phyloP scores from a whole-genome alignment of 1,140 invertebrate species.

The Aphelinus atriplicis region DNA sequence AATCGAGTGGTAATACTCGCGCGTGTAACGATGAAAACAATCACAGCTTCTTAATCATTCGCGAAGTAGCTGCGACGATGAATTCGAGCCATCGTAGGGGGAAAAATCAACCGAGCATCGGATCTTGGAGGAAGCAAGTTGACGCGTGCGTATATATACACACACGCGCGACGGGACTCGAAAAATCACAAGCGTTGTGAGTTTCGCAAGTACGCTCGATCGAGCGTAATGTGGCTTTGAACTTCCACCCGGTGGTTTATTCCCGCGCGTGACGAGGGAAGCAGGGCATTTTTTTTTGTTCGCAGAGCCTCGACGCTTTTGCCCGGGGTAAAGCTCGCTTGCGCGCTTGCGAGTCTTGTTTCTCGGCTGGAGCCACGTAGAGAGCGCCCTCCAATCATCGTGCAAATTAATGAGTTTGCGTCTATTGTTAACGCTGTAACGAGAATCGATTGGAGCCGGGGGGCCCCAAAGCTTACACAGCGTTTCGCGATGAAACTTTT shows the following conservation, averaged over 20 bases:
- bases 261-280: neutral
- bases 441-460: neutral
- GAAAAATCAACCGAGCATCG: too few relatives aligned
- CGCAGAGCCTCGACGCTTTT: neutral
- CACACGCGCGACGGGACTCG: too few relatives aligned
- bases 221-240: neutral
- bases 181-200: neutral
- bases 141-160: too few relatives aligned
- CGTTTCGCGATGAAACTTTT: too few relatives aligned
- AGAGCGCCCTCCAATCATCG: constrained; percentile 1
- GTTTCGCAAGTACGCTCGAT: neutral
- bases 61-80: too few relatives aligned
- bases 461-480: too few relatives aligned
- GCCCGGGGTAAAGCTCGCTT: constrained; percentile 20
- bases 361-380: neutral
- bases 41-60: too few relatives aligned
- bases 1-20: too few relatives aligned
- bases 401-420: neutral
- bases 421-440: neutral
- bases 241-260: neutral
- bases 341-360: neutral
- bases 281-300: neutral
- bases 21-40: too few relatives aligned
- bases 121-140: too few relatives aligned
- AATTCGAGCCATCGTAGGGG: too few relatives aligned